Conservation (phyloP, 1,140 invertebrate species). For the Drosophila equinoxialis region DNA sequence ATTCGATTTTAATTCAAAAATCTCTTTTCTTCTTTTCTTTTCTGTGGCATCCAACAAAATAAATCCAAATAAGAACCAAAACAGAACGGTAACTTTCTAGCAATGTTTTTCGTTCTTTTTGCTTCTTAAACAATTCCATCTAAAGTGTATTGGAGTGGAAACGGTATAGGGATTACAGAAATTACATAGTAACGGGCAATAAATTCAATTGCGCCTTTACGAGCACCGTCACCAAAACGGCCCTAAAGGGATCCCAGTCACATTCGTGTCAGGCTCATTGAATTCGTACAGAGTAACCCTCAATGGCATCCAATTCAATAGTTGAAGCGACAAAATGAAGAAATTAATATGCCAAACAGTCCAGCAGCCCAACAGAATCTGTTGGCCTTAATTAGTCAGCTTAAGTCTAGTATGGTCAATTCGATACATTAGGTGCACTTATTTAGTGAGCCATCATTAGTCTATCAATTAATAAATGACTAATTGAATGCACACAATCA, state of each 20-base stretch:
- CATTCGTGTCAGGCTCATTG: slow-evolving; percentile 37
- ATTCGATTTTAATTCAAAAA: too few relatives aligned
- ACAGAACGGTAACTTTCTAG: neutral
- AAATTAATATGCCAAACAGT: slow-evolving; percentile 51
- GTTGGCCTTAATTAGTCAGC: slow-evolving; percentile 5
- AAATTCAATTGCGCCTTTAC: slow-evolving; percentile 53
- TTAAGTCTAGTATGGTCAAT: neutral
- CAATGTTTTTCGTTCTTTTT: neutral
- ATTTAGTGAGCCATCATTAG: neutral
- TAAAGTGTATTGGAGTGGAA: slow-evolving; percentile 21
- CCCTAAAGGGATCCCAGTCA: slow-evolving; percentile 13
- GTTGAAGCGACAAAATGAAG: slow-evolving; percentile 36
- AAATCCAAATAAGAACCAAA: neutral
- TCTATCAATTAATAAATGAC: neutral
- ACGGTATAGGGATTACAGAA: slow-evolving; percentile 40
- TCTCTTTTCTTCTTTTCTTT: too few relatives aligned
- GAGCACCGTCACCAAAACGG: slow-evolving; percentile 28
- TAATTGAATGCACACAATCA: too few relatives aligned
- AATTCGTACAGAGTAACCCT: slow-evolving; percentile 21
- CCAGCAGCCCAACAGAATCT: slow-evolving; percentile 17
- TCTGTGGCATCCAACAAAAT: neutral
- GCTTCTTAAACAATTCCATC: neutral
- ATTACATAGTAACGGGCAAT: slow-evolving; percentile 39
- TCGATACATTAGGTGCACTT: neutral
- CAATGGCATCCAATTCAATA: neutral